Percentiles rank a stretch among this genome's conserved stretches.
phyloP scores from a whole-genome alignment of 2,797 vertebrate genomes.

The Muscicapa striata region DNA sequence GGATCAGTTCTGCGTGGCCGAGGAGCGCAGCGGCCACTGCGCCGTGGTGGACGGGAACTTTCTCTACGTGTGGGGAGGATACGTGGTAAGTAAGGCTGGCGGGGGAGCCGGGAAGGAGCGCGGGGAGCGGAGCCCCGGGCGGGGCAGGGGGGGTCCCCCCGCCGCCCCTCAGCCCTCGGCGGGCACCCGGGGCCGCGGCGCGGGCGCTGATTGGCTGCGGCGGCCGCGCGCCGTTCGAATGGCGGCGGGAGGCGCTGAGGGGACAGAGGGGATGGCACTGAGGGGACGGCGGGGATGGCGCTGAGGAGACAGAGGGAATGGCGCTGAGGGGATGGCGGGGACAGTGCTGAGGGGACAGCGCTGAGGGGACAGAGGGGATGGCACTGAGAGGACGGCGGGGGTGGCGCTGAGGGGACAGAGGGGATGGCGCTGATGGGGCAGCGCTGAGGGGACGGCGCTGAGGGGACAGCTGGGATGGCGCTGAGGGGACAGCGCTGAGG shows the following conservation, averaged over 20 bases:
- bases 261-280: background rate
- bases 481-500: no score
- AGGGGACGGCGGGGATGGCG: background rate
- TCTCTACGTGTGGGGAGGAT: slow-evolving; percentile 94
- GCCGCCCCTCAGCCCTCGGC: background rate
- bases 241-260: background rate
- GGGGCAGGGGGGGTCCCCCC: no score
- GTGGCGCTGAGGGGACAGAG: no score
- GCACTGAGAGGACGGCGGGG: background rate
- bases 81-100: slow-evolving; percentile 90
- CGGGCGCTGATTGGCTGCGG: slow-evolving; percentile 10
- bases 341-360: no score
- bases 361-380: no score
- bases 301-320: background rate
- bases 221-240: background rate
- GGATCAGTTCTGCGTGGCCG: slow-evolving; percentile 82
- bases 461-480: no score
- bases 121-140: background rate
- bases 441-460: no score
- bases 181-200: background rate
- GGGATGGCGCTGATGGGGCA: no score
- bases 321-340: background rate
- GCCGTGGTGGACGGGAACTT: slow-evolving; percentile 84
- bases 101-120: background rate
- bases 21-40: slow-evolving; percentile 93